These are phyloP conservation scores for Coreius guichenoti DNA, from an alignment of 2,797 vertebrate genomes.

Conservation along the genomic window DNA sequence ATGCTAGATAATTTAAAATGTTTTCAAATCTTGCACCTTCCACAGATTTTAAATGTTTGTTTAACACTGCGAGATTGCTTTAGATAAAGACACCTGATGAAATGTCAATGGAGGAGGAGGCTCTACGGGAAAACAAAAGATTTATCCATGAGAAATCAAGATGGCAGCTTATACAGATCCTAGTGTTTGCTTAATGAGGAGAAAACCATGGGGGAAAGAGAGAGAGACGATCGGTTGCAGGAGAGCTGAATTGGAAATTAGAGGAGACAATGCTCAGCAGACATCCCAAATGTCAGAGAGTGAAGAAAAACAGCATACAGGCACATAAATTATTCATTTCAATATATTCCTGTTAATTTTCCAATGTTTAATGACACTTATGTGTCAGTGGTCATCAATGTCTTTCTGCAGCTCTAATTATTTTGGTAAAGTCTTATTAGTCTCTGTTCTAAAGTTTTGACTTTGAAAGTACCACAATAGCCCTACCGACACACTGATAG, in stretches of 20 bases:
- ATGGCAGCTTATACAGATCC: conserved; percentile 58
- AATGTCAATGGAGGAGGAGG: conserved; percentile 57
- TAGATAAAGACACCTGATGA: conserved; percentile 61
- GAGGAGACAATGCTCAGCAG: conserved; percentile 49
- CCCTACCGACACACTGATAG: neutral
- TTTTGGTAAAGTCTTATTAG: neutral
- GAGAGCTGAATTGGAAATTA: conserved; percentile 57
- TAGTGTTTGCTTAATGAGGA: conserved; percentile 62
- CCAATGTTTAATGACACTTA: neutral
- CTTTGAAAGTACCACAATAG: neutral
- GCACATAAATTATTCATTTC: conserved; percentile 28
- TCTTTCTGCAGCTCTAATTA: conserved; percentile 10
- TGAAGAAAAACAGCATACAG: conserved; percentile 30
- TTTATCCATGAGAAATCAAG: conserved; percentile 62
- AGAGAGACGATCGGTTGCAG: conserved; percentile 35
- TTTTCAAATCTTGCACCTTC: conserved; percentile 35
- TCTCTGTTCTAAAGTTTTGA: neutral
- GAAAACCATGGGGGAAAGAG: conserved; percentile 52
- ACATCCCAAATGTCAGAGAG: conserved; percentile 43
- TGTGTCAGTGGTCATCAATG: conserved; percentile 13
- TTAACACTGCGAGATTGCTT: conserved; percentile 58
- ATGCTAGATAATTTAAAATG: neutral
- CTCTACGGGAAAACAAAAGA: conserved; percentile 61
- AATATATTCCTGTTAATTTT: conserved; percentile 25
- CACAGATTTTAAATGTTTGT: conserved; percentile 40